Percentiles rank a stretch among this genome's conserved stretches.
These are phyloP conservation scores for Apantesis nais DNA, from an alignment of 2,888 invertebrate genomes.

Conservation along the genomic window DNA sequence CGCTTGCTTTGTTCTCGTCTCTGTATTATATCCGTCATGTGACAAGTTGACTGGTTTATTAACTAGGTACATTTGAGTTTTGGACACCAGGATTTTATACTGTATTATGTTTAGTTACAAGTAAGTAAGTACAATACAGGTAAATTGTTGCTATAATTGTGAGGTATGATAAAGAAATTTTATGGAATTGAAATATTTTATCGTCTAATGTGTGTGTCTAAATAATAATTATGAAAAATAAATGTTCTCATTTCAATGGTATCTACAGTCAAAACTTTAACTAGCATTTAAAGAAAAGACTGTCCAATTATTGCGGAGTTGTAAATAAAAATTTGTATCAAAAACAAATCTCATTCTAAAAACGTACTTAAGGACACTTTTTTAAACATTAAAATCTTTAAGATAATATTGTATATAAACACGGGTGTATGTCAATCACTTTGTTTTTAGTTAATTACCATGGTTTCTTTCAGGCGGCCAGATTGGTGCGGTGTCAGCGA, in stretches of 20 bases:
- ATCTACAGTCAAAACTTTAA: too few species aligned
- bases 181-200: too few species aligned
- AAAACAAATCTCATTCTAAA: neutral
- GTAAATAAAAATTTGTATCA: too few species aligned
- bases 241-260: too few species aligned
- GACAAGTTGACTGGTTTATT: conserved; percentile 26
- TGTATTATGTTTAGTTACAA: too few species aligned
- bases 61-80: neutral
- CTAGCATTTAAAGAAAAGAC: too few species aligned
- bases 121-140: neutral
- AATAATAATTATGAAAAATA: too few species aligned
- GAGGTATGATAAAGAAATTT: too few species aligned
- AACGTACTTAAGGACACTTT: neutral
- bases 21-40: neutral
- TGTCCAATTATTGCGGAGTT: too few species aligned
- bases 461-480: conserved; percentile 29
- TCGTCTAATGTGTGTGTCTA: too few species aligned
- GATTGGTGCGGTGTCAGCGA: conserved; percentile 11
- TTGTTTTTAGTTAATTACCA: conserved; percentile 41
- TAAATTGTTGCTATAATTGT: neutral
- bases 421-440: conserved; percentile 41
- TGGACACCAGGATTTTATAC: too few species aligned
- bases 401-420: conserved; percentile 24
- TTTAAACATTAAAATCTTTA: too few species aligned
- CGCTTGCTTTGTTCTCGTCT: conserved; percentile 49